Conservation (phyloP, 2,888 invertebrate species). For the Conistra vaccinii region DNA sequence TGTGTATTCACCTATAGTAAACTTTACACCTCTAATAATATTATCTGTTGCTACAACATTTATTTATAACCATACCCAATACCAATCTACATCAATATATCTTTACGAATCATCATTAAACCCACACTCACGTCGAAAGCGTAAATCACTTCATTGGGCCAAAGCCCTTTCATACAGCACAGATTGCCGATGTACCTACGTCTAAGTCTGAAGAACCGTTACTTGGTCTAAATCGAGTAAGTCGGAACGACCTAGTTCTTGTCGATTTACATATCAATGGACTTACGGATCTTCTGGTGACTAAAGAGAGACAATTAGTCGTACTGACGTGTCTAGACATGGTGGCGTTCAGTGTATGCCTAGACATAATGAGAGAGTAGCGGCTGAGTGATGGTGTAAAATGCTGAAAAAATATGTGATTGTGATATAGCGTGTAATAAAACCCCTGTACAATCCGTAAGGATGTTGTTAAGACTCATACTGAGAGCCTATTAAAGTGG, state of each 20-base stretch:
- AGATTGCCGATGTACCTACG: slow-evolving; percentile 33
- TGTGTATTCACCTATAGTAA: too few relatives aligned
- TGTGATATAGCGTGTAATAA: too few relatives aligned
- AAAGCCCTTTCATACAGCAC: slow-evolving; percentile 54
- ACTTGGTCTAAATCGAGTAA: slow-evolving; percentile 80
- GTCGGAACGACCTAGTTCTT: slow-evolving; percentile 80
- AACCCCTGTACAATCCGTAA: too few relatives aligned
- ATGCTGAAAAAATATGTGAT: background rate
- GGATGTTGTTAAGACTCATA: too few relatives aligned
- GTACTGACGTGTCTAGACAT: slow-evolving; percentile 45
- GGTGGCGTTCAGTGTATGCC: background rate
- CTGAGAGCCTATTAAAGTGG: too few relatives aligned
- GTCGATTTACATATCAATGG: slow-evolving; percentile 82
- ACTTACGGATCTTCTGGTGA: slow-evolving; percentile 61
- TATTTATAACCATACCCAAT: slow-evolving; percentile 19
- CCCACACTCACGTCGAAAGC: slow-evolving; percentile 25
- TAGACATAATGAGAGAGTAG: slow-evolving; percentile 13
- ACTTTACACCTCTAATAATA: too few relatives aligned
- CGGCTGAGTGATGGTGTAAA: background rate
- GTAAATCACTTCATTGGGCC: slow-evolving; percentile 50
- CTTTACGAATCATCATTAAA: slow-evolving; percentile 27
- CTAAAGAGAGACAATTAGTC: slow-evolving; percentile 47
- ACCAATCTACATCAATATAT: too few relatives aligned
- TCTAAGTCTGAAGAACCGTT: slow-evolving; percentile 78
- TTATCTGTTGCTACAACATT: background rate